These are phyloP conservation scores for Pluvianellus socialis DNA, from an alignment of 2,113 vertebrate genomes.

Conservation along the genomic window DNA sequence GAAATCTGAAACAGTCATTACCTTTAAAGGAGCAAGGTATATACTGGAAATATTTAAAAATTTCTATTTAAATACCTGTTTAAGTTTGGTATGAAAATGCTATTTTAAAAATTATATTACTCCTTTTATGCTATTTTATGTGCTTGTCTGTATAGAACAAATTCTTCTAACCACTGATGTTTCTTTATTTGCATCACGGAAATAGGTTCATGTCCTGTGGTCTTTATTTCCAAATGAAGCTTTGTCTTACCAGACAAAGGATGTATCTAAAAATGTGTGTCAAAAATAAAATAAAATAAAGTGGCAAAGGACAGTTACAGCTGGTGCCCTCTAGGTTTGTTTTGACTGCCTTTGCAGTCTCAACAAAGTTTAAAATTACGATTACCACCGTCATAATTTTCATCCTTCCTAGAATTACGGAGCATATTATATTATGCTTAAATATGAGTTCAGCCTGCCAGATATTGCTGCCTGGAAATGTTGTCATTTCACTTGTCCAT, in stretches of 20 bases:
- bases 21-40: conserved; percentile 80
- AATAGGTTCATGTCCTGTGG: not conserved
- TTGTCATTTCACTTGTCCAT: not conserved
- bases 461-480: not conserved
- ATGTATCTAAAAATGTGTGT: not conserved
- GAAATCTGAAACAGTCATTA: conserved; percentile 73
- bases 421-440: not conserved
- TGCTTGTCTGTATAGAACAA: not conserved
- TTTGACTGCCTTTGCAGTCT: not conserved
- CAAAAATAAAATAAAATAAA: not conserved
- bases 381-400: not conserved
- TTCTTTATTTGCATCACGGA: not conserved
- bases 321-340: not conserved
- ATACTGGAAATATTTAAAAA: not conserved
- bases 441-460: not conserved
- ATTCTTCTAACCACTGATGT: not conserved
- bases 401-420: not conserved
- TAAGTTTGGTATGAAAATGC: not conserved
- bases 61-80: not conserved
- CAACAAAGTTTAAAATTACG: not conserved
- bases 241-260: not conserved
- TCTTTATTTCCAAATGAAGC: not conserved
- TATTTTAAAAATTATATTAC: not conserved
- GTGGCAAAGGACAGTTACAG: not conserved
- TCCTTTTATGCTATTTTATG: not conserved